Base-by-base conservation (phyloP, 2,113 vertebrate genomes). In the Anhinga anhinga region DNA sequence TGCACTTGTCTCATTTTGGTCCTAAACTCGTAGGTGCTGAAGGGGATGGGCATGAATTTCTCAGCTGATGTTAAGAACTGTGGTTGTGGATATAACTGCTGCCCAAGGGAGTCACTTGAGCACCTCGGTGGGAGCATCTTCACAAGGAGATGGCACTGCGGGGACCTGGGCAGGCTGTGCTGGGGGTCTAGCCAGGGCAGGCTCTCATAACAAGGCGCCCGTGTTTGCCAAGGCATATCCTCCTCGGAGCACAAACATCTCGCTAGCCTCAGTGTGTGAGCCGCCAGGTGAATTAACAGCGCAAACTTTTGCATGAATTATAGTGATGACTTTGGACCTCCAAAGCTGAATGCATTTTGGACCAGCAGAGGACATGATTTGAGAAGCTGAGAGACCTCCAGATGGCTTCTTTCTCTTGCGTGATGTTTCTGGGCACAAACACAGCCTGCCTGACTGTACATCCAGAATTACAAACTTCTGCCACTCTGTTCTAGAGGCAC, bases 171-270 rank as follows among this genome's bases (percentile, higher is more conserved):
- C 81, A 20, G 30, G 74, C 40, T 19, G 42, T 47, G 69, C 40
- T 25, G 61, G 23, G 27, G 18, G 15, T 44, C 59, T 52, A 67
- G 25, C 72, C 47, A 11, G 84, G 36, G 30, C 34, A 26, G n/a
- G n/a, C 40, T 86, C 47, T 61, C 40, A 9, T 67, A 19, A 38
- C 52, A 19, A 45, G 29, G 47, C 0, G 1, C 34, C 36, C 0
- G 0, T 47, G 36, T 34, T 63, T 73, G 55, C 63, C 18, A 42
- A 26, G 16, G 34, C 16, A 3, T 45, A 73, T 49, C 11, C 58
- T 76, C 42, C 32, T 50, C 36, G 44, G 52, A 42, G 53, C 40
- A 40, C 36, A 47, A 36, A 18, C 8, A 2, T 61, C 56, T 29
- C n/a, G 1, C 11, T 22, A 49, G 49, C 50, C 16, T 58, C 38